phyloP scores from a whole-genome alignment of 2,113 vertebrate species.

The Ellobius talpinus region DNA sequence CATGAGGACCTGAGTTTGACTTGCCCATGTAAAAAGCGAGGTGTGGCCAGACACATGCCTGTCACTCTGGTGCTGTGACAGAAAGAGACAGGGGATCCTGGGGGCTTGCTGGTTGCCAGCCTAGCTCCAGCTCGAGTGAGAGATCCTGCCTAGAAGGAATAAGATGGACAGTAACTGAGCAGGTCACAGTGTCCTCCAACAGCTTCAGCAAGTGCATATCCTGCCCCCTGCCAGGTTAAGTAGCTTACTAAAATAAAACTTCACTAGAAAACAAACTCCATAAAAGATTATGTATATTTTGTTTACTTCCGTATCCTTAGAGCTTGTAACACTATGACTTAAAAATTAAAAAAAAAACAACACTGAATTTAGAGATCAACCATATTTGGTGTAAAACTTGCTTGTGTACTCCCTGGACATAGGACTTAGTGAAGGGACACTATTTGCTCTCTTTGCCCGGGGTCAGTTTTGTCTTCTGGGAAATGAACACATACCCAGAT shows the following conservation, averaged over 20 bases:
- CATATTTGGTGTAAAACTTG: neutral
- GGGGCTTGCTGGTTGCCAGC: neutral
- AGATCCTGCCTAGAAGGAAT: neutral
- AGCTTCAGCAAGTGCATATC: neutral
- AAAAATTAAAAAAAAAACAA: slow-evolving; percentile 37
- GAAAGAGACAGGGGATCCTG: too few species aligned
- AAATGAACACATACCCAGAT: neutral
- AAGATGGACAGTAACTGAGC: neutral
- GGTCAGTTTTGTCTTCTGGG: slow-evolving; percentile 28
- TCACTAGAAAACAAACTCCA: slow-evolving; percentile 12
- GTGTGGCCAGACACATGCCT: neutral
- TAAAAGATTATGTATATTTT: slow-evolving; percentile 9
- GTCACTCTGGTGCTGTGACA: too few species aligned
- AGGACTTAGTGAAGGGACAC: slow-evolving; percentile 41
- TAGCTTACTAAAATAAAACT: neutral
- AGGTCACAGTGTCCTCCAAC: neutral
- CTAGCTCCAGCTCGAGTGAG: neutral
- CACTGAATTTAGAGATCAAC: neutral
- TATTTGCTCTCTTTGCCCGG: neutral
- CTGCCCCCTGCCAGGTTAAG: fast-evolving
- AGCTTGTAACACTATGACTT: neutral
- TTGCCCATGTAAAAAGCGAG: neutral
- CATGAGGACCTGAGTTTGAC: neutral
- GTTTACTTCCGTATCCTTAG: neutral
- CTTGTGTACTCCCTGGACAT: neutral